Base-by-base conservation (phyloP, 1,140 invertebrate species). In the Chironomus tepperi region DNA sequence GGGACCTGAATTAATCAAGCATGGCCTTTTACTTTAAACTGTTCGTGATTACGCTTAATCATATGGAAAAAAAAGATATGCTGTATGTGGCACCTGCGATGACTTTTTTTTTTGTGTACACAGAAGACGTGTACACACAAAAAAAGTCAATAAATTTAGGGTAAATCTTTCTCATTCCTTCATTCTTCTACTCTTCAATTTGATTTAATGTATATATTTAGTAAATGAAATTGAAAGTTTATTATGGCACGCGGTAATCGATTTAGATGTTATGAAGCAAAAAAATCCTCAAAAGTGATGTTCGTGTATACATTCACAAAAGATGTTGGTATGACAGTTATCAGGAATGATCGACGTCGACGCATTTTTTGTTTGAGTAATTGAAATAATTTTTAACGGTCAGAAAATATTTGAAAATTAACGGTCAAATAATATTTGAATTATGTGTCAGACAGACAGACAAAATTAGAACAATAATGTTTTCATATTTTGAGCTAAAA, bases 1-100 rank as follows among this genome's bases (percentile, higher is more conserved):
- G 47, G 47, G 47, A 57, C 47, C n/a, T 57, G 47, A 57, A 57
- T 57, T 57, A 57, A 57, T 57, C 47, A 57, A n/a, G 12, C 47
- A n/a, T n/a, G 47, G 12, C 12, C 47, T 12, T 47, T 9, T 47
- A 47, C 43, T 47, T 9, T n/a, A 15, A n/a, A 57, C n/a, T n/a
- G 47, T n/a, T 57, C 47, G 47, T 57, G 47, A 57, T 57, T 57
- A 57, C 8, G 47, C 47, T 57, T 57, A 57, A 57, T 57, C 47
- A 57, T 57, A 57, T 57, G 12, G 47, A 57, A 57, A 34, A 15
- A 57, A 57, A 57, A n/a, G 12, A 57, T 57, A n/a, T 57, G 3
- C 15, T 57, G 12, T 57, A 57, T 5, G 12, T 57, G 47, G 47
- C 47, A 57, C 47, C 47, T 57, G 47, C 3, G 47, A 12, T 57